Conservation (phyloP, 2,888 invertebrate species). For the Ophion ellenae region DNA sequence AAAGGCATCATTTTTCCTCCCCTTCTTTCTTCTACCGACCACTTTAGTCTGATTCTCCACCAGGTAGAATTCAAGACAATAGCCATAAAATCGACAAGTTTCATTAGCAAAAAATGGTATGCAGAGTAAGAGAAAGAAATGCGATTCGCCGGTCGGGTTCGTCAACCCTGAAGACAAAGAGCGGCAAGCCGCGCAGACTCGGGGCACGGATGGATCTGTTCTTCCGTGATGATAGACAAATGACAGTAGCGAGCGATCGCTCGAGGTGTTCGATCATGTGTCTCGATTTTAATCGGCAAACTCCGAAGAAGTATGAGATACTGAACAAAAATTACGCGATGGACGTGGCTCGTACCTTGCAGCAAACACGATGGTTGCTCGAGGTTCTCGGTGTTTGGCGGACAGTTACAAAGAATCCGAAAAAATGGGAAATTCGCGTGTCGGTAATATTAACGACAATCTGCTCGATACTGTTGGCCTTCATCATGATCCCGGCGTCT, state of each 20-base stretch:
- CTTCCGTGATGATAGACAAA: neutral
- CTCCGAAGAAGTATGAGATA: neutral
- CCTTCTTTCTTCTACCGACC: neutral
- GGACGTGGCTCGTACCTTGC: constrained; percentile 26
- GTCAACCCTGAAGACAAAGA: neutral
- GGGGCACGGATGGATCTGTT: neutral
- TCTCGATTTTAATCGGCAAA: neutral
- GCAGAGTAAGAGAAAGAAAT: neutral
- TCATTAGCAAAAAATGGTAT: neutral
- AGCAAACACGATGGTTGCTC: constrained; percentile 36
- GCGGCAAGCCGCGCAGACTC: constrained; percentile 30
- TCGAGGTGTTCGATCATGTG: constrained; percentile 14
- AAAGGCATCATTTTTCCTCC: neutral
- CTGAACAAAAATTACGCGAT: constrained; percentile 23
- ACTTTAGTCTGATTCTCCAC: neutral
- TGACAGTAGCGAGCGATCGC: constrained; percentile 16
- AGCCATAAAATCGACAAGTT: no score
- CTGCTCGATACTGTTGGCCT: constrained; percentile 22
- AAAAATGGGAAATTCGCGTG: constrained; percentile 25
- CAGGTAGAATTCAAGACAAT: no score
- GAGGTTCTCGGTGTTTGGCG: constrained; percentile 48
- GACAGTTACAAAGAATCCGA: constrained; percentile 36
- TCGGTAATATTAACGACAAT: constrained; percentile 16
- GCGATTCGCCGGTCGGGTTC: neutral
- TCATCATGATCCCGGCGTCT: constrained; percentile 40